Percentiles rank a stretch among this genome's conserved stretches.
Evolutionary conservation across 1,140 invertebrate genomes (phyloP).

Genomic region (Pteromalus puparum): DNA sequence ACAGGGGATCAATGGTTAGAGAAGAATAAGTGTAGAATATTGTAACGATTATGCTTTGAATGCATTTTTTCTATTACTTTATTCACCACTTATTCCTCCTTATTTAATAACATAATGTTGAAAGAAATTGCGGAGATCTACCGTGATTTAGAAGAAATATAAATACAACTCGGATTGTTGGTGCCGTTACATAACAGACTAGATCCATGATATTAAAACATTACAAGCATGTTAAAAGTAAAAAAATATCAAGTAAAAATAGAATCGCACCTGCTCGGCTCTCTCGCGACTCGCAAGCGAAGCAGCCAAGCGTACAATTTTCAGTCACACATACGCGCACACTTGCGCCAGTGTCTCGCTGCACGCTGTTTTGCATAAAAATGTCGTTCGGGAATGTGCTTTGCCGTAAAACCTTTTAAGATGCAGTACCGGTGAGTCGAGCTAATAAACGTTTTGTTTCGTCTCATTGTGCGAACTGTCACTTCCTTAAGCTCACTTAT

Average conservation of each 20-base stretch:
- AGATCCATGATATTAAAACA: neutral
- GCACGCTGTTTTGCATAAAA: slow-evolving; percentile 12
- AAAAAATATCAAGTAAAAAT: neutral
- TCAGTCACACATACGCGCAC: neutral
- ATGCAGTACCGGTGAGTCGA: slow-evolving; percentile 24
- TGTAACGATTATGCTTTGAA: too few species aligned
- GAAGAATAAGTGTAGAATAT: neutral
- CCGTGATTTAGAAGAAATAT: neutral
- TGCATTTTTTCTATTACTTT: too few species aligned
- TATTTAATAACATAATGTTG: neutral
- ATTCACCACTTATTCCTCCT: too few species aligned
- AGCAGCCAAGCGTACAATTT: neutral
- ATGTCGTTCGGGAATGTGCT: slow-evolving; percentile 8
- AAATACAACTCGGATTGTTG: neutral
- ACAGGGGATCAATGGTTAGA: neutral
- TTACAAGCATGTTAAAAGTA: neutral
- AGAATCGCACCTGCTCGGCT: neutral
- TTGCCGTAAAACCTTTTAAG: slow-evolving; percentile 24
- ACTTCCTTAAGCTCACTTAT: neutral
- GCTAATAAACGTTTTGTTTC: slow-evolving; percentile 50
- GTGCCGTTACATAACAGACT: neutral
- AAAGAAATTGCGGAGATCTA: neutral
- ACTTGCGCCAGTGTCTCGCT: neutral
- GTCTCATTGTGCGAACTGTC: neutral
- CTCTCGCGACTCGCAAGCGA: neutral